Conservation (phyloP, 2,797 vertebrate species). For the Oreonectes daqikongensis region DNA sequence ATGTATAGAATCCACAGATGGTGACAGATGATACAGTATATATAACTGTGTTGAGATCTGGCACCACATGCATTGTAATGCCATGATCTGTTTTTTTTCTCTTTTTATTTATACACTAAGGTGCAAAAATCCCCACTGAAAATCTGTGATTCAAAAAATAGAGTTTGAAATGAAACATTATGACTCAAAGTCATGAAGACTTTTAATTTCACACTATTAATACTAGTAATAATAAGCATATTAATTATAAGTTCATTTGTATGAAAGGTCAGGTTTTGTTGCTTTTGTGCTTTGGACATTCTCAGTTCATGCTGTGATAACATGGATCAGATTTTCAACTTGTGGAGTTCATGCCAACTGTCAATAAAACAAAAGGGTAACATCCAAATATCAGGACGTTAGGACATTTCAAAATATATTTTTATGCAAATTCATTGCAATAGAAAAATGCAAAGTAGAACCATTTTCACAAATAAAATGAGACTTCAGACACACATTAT, state of each 20-base stretch:
- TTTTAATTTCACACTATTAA: too few species aligned
- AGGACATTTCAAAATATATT: too few species aligned
- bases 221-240: too few species aligned
- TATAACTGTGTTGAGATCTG: conserved; percentile 19
- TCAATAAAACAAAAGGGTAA: too few species aligned
- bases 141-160: not conserved
- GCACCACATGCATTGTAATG: not conserved
- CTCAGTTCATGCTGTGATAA: not conserved
- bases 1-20: conserved; percentile 24
- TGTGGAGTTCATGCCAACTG: not conserved
- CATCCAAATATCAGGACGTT: too few species aligned
- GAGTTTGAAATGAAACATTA: not conserved
- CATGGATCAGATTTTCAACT: not conserved
- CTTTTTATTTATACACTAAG: not conserved
- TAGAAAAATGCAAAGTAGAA: not conserved
- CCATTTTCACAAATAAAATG: not conserved
- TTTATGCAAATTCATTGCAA: not conserved
- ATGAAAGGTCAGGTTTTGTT: not conserved
- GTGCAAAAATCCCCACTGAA: not conserved
- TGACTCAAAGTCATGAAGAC: too few species aligned
- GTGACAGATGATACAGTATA: conserved; percentile 8
- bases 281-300: not conserved
- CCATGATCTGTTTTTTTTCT: not conserved
- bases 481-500: not conserved
- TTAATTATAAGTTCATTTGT: not conserved